Conservation (phyloP, 2,113 vertebrate species). For the Zootoca vivipara region DNA sequence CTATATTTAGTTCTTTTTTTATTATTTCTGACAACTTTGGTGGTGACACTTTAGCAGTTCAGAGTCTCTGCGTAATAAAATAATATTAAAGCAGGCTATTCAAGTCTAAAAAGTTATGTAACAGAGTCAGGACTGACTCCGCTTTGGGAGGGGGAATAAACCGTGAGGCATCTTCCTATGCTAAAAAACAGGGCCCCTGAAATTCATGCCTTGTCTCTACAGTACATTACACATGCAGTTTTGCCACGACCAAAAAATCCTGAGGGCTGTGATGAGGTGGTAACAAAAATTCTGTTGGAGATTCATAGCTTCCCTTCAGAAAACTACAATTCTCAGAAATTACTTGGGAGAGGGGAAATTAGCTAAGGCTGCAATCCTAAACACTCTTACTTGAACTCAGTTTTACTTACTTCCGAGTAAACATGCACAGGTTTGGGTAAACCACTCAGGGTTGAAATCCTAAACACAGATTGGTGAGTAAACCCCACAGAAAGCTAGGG, state of each 20-base stretch:
- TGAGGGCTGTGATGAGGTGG: neutral
- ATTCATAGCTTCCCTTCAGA: neutral
- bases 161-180: neutral
- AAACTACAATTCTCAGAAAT: neutral
- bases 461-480: no score
- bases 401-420: neutral
- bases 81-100: slow-evolving; percentile 1
- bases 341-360: neutral
- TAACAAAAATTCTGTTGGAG: neutral
- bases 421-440: neutral
- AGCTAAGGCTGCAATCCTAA: neutral
- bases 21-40: slow-evolving; percentile 27
- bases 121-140: neutral
- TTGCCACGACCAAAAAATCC: neutral
- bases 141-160: neutral
- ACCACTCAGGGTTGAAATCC: no score
- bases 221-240: neutral
- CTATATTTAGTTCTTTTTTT: neutral
- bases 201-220: neutral
- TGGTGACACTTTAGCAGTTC: neutral
- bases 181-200: neutral
- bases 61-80: slow-evolving; percentile 7
- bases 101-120: neutral
- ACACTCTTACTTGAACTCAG: neutral
- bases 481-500: no score